Base-by-base conservation (phyloP, 1,140 invertebrate genomes). In the Aphelenchoides avenae region DNA sequence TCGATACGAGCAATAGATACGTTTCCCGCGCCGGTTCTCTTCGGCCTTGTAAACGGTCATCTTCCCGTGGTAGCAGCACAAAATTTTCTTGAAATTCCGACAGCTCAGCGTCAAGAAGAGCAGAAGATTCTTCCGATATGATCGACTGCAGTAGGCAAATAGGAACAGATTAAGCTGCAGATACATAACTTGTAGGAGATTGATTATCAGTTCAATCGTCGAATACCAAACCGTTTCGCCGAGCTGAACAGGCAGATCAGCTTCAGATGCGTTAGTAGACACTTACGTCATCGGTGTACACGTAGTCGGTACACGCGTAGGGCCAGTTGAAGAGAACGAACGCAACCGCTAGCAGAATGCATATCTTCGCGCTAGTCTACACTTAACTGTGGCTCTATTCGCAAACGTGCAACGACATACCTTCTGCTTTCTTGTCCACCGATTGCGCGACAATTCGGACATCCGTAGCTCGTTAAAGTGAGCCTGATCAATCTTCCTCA, bases 241-340 rank as follows among this genome's bases (percentile, higher is more conserved):
- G 5, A 56, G 30, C 49, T 53, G 39, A 44, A n/a, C n/a, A n/a
- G n/a, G n/a, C n/a, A n/a, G n/a, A n/a, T n/a, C n/a, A n/a, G n/a
- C n/a, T n/a, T n/a, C n/a, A n/a, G n/a, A n/a, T n/a, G n/a, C n/a
- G n/a, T n/a, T n/a, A n/a, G n/a, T n/a, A n/a, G n/a, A n/a, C n/a
- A n/a, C n/a, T n/a, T n/a, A n/a, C 56, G 15, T 62, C 43, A 36
- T 61, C 57, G 2, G 41, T 52, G 22, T 60, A 60, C 30, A 60
- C 59, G 29, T 37, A 60, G 30, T 60, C 57, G n/a, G 58, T 43
- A 11, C 59, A 20, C 3, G 57, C 57, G 27, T 60, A 60, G 13
- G 57, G 57, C 57, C 57, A 60, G 29, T 60, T 60, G 39, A 47
- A 60, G 3, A 51, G 7, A 29, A 60, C 62, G 43, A 31, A 60